Evolutionary conservation across 2,797 vertebrate genomes (phyloP).

Genomic region (Notamacropus eugenii): DNA sequence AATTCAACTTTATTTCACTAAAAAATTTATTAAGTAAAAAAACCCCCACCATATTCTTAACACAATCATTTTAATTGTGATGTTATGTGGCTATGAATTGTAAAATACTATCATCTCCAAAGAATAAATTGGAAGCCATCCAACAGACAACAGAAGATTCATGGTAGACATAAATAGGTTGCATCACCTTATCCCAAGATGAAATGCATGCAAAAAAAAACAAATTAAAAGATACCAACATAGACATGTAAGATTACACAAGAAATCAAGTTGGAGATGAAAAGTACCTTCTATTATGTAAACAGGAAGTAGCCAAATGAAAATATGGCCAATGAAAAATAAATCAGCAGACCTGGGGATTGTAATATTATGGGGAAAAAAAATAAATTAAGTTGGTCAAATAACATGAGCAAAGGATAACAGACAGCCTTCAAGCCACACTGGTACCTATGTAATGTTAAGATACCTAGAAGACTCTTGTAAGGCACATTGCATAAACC

Average conservation of each 20-base stretch:
- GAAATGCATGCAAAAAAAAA: neutral
- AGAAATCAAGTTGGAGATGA: no score
- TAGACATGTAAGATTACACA: neutral
- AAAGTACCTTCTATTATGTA: no score
- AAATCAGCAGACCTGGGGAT: no score
- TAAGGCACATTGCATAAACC: neutral
- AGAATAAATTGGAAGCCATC: neutral
- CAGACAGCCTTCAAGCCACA: neutral
- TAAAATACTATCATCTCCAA: neutral
- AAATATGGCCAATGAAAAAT: no score
- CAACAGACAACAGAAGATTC: neutral
- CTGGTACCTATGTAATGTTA: neutral
- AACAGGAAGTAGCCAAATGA: no score
- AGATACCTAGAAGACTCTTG: neutral
- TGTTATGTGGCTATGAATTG: neutral
- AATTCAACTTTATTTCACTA: no score
- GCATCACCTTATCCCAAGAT: neutral
- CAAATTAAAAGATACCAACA: neutral
- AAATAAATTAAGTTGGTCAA: neutral
- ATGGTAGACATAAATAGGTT: neutral
- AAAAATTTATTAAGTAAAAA: no score
- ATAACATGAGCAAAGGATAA: neutral
- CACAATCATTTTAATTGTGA: neutral
- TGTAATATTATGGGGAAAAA: no score
- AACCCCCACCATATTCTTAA: neutral